phyloP scores from a whole-genome alignment of 2,113 vertebrate genomes.

The Spea multiplicata region DNA sequence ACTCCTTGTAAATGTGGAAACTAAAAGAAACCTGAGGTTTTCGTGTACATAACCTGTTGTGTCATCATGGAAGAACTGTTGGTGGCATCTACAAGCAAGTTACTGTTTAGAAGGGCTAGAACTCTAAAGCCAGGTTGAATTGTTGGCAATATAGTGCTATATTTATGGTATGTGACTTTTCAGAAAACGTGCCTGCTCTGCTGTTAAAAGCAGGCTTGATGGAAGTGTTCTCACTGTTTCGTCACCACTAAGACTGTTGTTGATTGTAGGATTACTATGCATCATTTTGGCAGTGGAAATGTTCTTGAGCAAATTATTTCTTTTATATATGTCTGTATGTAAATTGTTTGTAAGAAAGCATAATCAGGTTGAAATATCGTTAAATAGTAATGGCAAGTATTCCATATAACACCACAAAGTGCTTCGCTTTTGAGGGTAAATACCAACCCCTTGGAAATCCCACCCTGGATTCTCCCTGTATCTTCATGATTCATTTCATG shows the following conservation, averaged over 20 bases:
- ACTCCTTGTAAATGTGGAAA: too few species aligned
- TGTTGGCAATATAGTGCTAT: background rate
- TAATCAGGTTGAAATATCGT: background rate
- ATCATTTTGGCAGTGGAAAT: background rate
- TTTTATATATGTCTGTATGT: background rate
- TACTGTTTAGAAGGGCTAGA: constrained; percentile 35
- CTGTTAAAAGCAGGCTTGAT: background rate
- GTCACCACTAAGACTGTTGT: constrained; percentile 2
- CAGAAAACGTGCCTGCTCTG: background rate
- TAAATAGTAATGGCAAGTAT: background rate
- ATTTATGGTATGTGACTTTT: background rate
- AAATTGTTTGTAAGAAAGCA: background rate
- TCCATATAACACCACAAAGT: constrained; percentile 1
- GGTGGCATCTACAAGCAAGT: constrained; percentile 4
- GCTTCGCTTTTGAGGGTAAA: background rate
- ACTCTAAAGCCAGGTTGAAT: background rate
- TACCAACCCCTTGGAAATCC: background rate
- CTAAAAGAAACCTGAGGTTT: too few species aligned
- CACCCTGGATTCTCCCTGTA: background rate
- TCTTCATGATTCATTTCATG: too few species aligned
- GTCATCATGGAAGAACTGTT: background rate
- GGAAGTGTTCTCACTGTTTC: background rate
- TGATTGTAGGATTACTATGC: background rate
- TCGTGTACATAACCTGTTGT: background rate
- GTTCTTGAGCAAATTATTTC: background rate